phyloP scores from a whole-genome alignment of 2,113 vertebrate genomes.

The Microcebus tavaratra region DNA sequence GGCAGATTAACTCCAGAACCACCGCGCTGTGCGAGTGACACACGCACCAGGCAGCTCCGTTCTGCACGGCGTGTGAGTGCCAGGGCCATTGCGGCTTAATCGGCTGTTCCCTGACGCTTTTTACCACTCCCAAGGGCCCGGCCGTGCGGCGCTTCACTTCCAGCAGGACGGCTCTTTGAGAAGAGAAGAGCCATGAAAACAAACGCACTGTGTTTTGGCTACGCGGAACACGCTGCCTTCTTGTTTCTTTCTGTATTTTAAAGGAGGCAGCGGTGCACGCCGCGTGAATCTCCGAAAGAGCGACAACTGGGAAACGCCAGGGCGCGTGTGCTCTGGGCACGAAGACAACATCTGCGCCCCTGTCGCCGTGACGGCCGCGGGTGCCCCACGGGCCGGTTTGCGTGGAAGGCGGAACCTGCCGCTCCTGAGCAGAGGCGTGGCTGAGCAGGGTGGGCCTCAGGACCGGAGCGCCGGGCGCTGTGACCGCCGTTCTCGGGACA shows the following conservation, averaged over 20 bases:
- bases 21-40: background rate
- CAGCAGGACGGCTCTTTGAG: background rate
- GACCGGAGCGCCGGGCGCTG: too few species aligned
- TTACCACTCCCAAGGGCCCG: background rate
- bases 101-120: background rate
- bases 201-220: background rate
- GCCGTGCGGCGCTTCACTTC: background rate
- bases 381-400: background rate
- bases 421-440: background rate
- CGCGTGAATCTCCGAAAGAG: too few species aligned
- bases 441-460: too few species aligned
- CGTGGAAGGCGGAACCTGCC: background rate
- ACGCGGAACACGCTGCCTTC: background rate
- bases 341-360: background rate
- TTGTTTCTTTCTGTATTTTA: background rate
- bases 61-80: rapidly evolving
- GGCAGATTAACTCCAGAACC: rapidly evolving
- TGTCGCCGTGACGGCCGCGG: background rate
- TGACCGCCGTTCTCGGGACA: background rate
- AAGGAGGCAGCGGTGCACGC: background rate
- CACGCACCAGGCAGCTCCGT: rapidly evolving
- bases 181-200: background rate
- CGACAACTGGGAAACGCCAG: too few species aligned
- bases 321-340: background rate
- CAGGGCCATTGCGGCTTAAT: rapidly evolving